Evolutionary conservation across 2,113 vertebrate species (phyloP).

Genomic region (Onychostoma macrolepis): DNA sequence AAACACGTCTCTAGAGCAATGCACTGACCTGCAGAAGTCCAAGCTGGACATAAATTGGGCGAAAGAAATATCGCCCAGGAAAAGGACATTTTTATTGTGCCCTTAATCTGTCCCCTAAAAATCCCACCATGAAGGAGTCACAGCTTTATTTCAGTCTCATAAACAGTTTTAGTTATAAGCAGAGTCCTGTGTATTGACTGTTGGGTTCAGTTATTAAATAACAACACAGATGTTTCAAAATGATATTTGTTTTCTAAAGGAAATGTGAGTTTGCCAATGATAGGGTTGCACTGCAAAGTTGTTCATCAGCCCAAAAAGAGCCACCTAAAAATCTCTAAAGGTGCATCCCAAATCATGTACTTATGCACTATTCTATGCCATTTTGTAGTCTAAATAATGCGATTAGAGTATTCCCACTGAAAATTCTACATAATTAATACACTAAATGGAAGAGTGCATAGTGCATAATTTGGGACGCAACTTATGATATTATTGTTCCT

Average conservation of each 20-base stretch:
- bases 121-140: neutral
- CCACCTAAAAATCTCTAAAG: neutral
- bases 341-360: too few species aligned
- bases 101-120: slow-evolving; percentile 5
- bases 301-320: neutral
- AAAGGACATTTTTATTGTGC: neutral
- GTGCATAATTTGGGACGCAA: too few species aligned
- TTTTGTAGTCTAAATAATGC: too few species aligned
- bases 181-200: neutral
- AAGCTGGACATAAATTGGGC: neutral
- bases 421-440: too few species aligned
- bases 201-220: neutral
- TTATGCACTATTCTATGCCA: too few species aligned
- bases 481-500: neutral
- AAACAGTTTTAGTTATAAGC: neutral
- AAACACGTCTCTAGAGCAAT: slow-evolving; percentile 2
- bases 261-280: neutral
- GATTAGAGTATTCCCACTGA: too few species aligned
- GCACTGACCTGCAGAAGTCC: neutral
- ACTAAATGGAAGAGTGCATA: neutral
- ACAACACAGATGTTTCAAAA: neutral
- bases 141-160: neutral
- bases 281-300: neutral
- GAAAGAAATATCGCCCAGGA: neutral
- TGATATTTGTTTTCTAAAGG: neutral